These are phyloP conservation scores for Dryomyza anilis DNA, from an alignment of 2,888 invertebrate genomes.

Conservation along the genomic window DNA sequence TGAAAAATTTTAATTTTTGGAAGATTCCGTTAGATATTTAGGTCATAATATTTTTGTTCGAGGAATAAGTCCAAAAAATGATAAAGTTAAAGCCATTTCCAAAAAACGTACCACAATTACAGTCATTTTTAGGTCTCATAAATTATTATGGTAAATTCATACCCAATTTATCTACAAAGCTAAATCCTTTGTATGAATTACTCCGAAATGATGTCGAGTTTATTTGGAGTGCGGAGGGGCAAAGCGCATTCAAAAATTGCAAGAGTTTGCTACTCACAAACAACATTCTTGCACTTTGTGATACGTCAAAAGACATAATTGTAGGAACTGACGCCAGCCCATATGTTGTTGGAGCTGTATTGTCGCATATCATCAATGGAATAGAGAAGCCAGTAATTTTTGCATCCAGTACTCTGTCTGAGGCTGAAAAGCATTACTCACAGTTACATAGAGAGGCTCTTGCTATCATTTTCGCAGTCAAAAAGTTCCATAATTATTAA, in stretches of 20 bases:
- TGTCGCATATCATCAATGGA: constrained; percentile 19
- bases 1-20: constrained; percentile 33
- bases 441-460: constrained; percentile 28
- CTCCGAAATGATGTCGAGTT: background rate
- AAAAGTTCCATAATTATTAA: constrained; percentile 41
- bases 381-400: constrained; percentile 22
- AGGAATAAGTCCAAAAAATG: constrained; percentile 26
- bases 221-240: background rate
- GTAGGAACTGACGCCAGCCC: background rate
- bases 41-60: constrained; percentile 25
- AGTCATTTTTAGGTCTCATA: constrained; percentile 18
- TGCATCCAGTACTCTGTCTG: constrained; percentile 18
- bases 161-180: constrained; percentile 10
- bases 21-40: constrained; percentile 21
- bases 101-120: constrained; percentile 4
- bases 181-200: constrained; percentile 1
- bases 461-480: constrained; percentile 30
- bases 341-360: constrained; percentile 7
- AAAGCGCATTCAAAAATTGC: background rate
- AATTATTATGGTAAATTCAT: constrained; percentile 22
- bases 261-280: constrained; percentile 1
- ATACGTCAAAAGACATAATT: constrained; percentile 23
- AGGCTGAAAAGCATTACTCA: constrained; percentile 25
- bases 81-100: constrained; percentile 27
- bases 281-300: constrained; percentile 24